Conservation (phyloP, 2,888 invertebrate genomes). For the Drosophila diplacantha region DNA sequence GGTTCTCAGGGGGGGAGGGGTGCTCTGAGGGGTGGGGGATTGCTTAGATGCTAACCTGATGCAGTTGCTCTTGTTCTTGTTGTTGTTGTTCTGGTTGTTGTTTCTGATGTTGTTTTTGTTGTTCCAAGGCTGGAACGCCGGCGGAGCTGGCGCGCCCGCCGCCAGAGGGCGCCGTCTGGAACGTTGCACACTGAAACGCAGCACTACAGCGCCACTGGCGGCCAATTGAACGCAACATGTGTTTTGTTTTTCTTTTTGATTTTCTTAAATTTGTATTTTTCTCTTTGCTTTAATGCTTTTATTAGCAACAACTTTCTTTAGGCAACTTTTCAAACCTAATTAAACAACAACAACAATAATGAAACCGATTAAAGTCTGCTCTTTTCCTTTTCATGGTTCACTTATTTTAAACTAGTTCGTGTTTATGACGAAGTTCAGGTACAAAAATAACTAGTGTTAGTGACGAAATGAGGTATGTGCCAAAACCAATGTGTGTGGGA, state of each 20-base stretch:
- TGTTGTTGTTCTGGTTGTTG: conserved; percentile 43
- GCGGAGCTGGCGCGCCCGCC: conserved; percentile 50
- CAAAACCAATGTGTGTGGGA: conserved; percentile 37
- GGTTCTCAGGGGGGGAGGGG: neutral
- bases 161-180: conserved; percentile 55
- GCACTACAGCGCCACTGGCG: conserved; percentile 69
- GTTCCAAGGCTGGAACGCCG: conserved; percentile 60
- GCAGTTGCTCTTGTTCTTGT: conserved; percentile 61
- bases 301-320: conserved; percentile 48
- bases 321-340: conserved; percentile 68
- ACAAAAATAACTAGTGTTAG: conserved; percentile 33
- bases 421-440: conserved; percentile 37
- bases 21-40: conserved; percentile 1
- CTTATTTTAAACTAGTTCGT: conserved; percentile 44
- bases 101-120: conserved; percentile 53
- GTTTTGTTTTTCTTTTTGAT: conserved; percentile 43
- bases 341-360: conserved; percentile 76
- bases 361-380: conserved; percentile 72
- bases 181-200: conserved; percentile 61
- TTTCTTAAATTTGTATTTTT: conserved; percentile 11
- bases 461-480: conserved; percentile 45
- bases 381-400: conserved; percentile 15
- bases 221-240: conserved; percentile 77
- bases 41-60: conserved; percentile 75
- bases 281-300: conserved; percentile 8